Evolutionary conservation across 2,113 vertebrate genomes (phyloP).

Genomic region (Archocentrus centrarchus): DNA sequence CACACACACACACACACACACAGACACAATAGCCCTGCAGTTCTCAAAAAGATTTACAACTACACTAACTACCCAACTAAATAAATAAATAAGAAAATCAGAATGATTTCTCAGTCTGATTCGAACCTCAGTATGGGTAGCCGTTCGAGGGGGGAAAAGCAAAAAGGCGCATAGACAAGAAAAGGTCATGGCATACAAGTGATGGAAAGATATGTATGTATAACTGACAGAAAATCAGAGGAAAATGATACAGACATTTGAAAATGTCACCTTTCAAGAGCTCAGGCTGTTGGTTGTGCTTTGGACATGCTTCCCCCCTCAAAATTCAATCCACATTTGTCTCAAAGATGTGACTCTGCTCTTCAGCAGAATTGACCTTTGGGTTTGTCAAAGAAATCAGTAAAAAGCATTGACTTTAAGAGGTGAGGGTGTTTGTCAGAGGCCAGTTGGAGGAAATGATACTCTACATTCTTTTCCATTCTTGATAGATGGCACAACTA

Average conservation of each 20-base stretch:
- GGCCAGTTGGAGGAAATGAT: background rate
- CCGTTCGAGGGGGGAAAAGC: background rate
- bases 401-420: background rate
- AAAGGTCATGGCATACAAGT: background rate
- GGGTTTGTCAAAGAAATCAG: constrained; percentile 13
- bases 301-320: background rate
- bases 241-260: constrained; percentile 21
- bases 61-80: background rate
- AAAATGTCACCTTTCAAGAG: constrained; percentile 40
- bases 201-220: constrained; percentile 4
- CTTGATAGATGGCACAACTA: background rate
- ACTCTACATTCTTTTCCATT: background rate
- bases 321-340: constrained; percentile 3
- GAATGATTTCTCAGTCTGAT: background rate
- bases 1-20: background rate
- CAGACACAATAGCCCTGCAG: background rate
- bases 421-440: background rate
- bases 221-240: background rate
- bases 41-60: background rate
- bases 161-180: background rate
- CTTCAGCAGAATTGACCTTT: constrained; percentile 24
- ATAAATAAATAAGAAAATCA: background rate
- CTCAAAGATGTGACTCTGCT: background rate
- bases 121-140: background rate
- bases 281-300: constrained; percentile 2